Evolutionary conservation across 1,140 invertebrate genomes (phyloP).

Genomic region (Musca vetustissima): DNA sequence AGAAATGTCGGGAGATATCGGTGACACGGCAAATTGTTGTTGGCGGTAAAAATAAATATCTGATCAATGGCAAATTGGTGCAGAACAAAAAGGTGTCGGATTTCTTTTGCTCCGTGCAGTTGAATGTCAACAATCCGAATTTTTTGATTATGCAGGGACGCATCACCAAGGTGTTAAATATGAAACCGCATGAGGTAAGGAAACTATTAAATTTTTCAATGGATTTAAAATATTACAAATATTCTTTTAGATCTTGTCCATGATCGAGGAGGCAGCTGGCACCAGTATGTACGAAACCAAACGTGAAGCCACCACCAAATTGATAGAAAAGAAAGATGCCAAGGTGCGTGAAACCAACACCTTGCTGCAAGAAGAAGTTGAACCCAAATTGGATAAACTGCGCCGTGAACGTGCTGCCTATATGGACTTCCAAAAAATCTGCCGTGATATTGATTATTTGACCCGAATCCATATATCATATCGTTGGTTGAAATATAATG

Average conservation of each 20-base stretch:
- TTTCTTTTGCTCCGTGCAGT: constrained; percentile 92
- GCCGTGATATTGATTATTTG: constrained; percentile 84
- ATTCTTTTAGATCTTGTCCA: constrained; percentile 77
- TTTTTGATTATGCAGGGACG: constrained; percentile 99
- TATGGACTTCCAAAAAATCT: constrained; percentile 85
- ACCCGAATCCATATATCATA: constrained; percentile 60
- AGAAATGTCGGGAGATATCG: constrained; percentile 88
- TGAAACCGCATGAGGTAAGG: constrained; percentile 87
- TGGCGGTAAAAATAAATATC: constrained; percentile 88
- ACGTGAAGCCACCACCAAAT: constrained; percentile 82
- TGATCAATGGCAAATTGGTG: constrained; percentile 92
- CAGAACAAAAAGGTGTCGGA: constrained; percentile 89
- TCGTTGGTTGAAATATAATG: constrained; percentile 41
- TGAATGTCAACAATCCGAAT: constrained; percentile 99
- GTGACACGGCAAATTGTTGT: constrained; percentile 85
- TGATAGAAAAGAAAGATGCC: constrained; percentile 92
- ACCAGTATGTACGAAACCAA: constrained; percentile 96
- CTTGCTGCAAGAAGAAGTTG: constrained; percentile 84
- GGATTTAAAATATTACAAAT: background rate
- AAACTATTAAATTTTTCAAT: background rate
- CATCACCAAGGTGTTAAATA: constrained; percentile 98
- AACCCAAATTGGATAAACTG: constrained; percentile 83
- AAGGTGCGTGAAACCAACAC: constrained; percentile 85
- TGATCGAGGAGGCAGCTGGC: constrained; percentile 99
- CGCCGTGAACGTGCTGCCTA: constrained; percentile 84